Percentiles rank a stretch among this genome's conserved stretches.
Conservation (phyloP, 2,113 vertebrate species). For the Rissa tridactyla region DNA sequence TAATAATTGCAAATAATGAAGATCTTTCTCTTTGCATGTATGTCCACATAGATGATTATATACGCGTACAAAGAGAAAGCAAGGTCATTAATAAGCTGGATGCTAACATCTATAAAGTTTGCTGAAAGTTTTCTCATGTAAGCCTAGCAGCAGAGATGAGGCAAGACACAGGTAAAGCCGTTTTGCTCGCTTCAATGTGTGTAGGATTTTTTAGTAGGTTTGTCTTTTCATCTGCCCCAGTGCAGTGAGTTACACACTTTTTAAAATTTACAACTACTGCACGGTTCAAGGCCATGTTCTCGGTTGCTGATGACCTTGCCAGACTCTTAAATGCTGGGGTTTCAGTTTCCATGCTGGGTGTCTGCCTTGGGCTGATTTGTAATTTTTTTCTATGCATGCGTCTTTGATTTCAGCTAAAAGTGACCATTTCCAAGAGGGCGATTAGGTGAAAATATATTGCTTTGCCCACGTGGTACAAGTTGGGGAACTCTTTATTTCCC, state of each 20-base stretch:
- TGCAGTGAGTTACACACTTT: not conserved
- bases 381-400: not conserved
- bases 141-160: not conserved
- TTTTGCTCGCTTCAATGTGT: not conserved
- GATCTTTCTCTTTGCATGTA: not conserved
- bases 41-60: not conserved
- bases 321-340: slow-evolving; percentile 3
- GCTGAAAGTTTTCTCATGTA: not conserved
- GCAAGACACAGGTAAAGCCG: not conserved
- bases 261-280: not conserved
- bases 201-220: not conserved
- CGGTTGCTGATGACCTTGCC: not conserved
- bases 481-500: not conserved
- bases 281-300: not conserved
- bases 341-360: not conserved
- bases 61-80: not conserved
- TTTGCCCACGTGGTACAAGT: not conserved
- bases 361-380: slow-evolving; percentile 4
- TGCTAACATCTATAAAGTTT: not conserved
- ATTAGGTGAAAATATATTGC: slow-evolving; percentile 3
- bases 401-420: slow-evolving; percentile 18
- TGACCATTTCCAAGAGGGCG: not conserved
- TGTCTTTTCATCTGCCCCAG: not conserved
- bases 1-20: not conserved
- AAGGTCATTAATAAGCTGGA: not conserved